A percentile compares a stretch with the other conserved stretches of the same genome.
Conservation (phyloP, 2,888 invertebrate genomes). For the Nomada hirtipes region DNA sequence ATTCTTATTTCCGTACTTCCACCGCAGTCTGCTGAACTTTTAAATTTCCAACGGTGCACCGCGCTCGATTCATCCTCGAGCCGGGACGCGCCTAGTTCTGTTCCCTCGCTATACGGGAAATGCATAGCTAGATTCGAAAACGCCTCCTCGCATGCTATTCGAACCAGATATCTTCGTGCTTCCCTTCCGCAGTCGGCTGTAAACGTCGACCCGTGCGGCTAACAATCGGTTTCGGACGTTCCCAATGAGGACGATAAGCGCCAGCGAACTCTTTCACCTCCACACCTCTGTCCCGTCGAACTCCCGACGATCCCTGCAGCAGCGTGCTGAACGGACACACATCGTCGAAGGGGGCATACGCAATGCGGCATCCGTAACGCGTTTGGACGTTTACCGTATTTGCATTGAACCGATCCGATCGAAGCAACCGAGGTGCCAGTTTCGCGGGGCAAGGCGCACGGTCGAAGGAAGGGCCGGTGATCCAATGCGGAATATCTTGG, state of each 20-base stretch:
- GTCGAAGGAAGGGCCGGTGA: conserved; percentile 20
- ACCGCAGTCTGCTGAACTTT: conserved; percentile 39
- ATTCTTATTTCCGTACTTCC: conserved; percentile 54
- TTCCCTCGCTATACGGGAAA: conserved; percentile 15
- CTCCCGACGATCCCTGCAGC: neutral
- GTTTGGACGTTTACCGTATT: conserved; percentile 43
- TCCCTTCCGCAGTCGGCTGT: neutral
- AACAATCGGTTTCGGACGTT: conserved; percentile 20
- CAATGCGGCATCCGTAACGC: conserved; percentile 27
- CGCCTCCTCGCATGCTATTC: conserved; percentile 8
- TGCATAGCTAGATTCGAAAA: conserved; percentile 14
- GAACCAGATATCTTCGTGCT: conserved; percentile 13
- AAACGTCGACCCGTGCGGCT: conserved; percentile 26
- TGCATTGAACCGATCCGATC: conserved; percentile 62
- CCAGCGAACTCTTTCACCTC: neutral
- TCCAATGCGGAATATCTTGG: conserved; percentile 66
- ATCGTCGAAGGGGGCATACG: conserved; percentile 6
- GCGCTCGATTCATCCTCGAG: neutral
- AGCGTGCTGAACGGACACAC: neutral
- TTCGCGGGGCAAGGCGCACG: conserved; percentile 55
- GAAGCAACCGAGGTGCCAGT: conserved; percentile 45
- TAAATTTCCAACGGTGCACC: conserved; percentile 38
- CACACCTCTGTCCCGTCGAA: conserved; percentile 4
- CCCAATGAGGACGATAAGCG: conserved; percentile 9
- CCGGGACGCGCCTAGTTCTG: neutral